phyloP scores from a whole-genome alignment of 2,113 vertebrate genomes.

The Anser brachyrhynchus region DNA sequence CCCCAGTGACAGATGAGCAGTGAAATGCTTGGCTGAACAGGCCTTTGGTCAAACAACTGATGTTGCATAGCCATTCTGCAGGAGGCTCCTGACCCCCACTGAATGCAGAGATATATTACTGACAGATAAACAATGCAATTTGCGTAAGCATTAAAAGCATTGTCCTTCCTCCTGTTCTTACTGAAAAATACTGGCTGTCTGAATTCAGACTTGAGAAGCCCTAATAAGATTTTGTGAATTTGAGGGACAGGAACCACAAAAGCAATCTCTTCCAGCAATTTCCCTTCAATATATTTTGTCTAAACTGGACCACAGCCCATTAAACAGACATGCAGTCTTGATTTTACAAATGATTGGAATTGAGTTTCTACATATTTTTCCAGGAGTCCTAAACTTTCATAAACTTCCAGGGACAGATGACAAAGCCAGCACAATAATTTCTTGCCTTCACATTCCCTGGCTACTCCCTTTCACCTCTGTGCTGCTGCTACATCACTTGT shows the following conservation, averaged over 20 bases:
- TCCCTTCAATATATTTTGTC: neutral
- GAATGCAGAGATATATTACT: neutral
- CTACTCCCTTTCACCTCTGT: neutral
- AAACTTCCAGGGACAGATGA: neutral
- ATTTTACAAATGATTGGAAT: neutral
- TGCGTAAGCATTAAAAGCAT: neutral
- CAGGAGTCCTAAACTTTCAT: neutral
- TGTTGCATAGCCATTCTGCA: neutral
- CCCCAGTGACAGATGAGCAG: conserved; percentile 34
- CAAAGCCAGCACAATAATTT: neutral
- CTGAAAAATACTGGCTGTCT: neutral
- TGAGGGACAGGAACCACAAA: neutral
- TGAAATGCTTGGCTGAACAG: conserved; percentile 17
- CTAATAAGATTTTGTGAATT: neutral
- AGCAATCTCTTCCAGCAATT: neutral
- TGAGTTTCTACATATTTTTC: neutral
- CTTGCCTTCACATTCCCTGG: neutral
- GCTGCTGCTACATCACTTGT: neutral
- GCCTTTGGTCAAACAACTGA: conserved; percentile 12
- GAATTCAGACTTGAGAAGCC: neutral
- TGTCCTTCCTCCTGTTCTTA: neutral
- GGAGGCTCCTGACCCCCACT: neutral
- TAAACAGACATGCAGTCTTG: neutral
- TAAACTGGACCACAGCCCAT: neutral
- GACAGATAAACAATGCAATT: neutral